These are phyloP conservation scores for Agrilus biguttatus DNA, from an alignment of 2,888 invertebrate genomes.

Conservation along the genomic window DNA sequence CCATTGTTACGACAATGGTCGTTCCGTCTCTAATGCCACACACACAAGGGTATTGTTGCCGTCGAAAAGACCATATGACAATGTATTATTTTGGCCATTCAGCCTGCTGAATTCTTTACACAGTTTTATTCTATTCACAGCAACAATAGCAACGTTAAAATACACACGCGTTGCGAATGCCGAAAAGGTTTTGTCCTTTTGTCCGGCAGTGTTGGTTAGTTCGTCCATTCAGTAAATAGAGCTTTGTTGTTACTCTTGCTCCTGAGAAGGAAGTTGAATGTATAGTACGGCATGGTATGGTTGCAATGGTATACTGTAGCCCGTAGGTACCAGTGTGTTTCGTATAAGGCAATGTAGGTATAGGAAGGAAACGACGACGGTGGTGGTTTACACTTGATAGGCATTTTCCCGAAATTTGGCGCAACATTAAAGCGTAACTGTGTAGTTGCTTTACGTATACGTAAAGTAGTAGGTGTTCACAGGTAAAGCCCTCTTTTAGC, in stretches of 20 bases:
- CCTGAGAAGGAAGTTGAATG: conserved; percentile 28
- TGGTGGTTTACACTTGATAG: conserved; percentile 22
- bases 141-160: conserved; percentile 28
- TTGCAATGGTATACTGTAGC: conserved; percentile 1
- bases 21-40: conserved; percentile 26
- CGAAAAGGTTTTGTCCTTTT: conserved; percentile 31
- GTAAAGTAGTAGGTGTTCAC: conserved; percentile 20
- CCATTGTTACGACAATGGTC: too few species aligned
- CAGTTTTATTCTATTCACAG: conserved; percentile 30
- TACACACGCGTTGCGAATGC: conserved; percentile 35
- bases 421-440: conserved; percentile 7
- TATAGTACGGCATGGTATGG: conserved; percentile 10
- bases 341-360: conserved; percentile 7
- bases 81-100: conserved; percentile 33
- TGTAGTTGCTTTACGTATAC: not conserved
- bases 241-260: conserved; percentile 18
- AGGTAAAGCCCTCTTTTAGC: conserved; percentile 15
- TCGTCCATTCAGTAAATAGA: conserved; percentile 21
- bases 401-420: conserved; percentile 23
- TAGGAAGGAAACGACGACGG: conserved; percentile 5
- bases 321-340: not conserved
- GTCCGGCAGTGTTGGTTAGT: conserved; percentile 24
- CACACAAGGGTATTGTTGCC: conserved; percentile 30
- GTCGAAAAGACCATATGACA: conserved; percentile 33
- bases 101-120: conserved; percentile 29